Evolutionary conservation across 1,140 invertebrate species (phyloP), one percentile per base, ranked within the genome.

Genomic region (Hypsibius dujardini): DNA sequence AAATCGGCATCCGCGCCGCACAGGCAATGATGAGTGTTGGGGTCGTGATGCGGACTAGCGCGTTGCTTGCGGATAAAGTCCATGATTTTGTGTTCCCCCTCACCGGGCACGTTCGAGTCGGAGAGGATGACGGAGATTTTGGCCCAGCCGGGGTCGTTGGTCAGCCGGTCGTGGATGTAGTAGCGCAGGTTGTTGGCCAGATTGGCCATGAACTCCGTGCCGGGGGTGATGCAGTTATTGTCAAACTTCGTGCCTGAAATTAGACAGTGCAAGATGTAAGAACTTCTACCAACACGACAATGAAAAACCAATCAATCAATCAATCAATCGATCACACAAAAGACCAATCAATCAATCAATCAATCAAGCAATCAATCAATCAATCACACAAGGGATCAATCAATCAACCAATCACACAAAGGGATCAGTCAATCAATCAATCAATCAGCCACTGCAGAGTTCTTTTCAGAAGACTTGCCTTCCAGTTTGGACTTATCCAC

Each of bases 61-160:
- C 93, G 86, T 81, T 98, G 95, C 76, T 86, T 87, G n/a, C 95
- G 83, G 74, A 98, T 95, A 79, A 87, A 98, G 81, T 98, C 94
- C 95, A 98, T 98, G 75, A 98, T 98, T 82, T 98, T 98, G 77
- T 98, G 95, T 81, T 98, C 95, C 42, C 95, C 95, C 83, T 98
- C 95, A 40, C 95, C 95, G 14, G 95, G 95, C 3, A 94, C 92
- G 84, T 95, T 98, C 1, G 96, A 95, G 83, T 98, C 95, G 12
- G 94, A 98, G 15, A 98, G 82, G 75, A 98, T 94, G 47, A 80
- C 89, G 80, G 95, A 93, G 71, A 98, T 87, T 56, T 87, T 86
- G 76, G 86, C 87, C 95, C 95, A 98, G 1, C 91, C 94, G 46
- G 93, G 90, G 81, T 98, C 90, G 80, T 84, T 95, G 77, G 95